Base-by-base conservation (phyloP, 1,140 invertebrate species). In the Whitmania pigra region DNA sequence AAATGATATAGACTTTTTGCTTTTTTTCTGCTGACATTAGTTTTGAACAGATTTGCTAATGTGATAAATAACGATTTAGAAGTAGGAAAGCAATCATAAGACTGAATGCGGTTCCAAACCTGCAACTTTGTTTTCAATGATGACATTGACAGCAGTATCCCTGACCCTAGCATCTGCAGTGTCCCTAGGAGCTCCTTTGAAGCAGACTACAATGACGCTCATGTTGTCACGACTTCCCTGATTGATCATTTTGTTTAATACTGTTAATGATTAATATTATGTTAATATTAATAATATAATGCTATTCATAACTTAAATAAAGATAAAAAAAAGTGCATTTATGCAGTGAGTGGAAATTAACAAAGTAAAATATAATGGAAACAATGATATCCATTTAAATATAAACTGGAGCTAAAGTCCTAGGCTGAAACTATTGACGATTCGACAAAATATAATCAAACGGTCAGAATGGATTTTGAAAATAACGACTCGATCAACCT, bases 141-240 rank as follows among this genome's bases (percentile, higher is more conserved):
- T 87, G 80, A 87, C 88, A 84, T 96, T 91, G 76, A 95, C 84
- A 81, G 93, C 90, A 74, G 87, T 86, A 80, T 97, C 93, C 77
- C 88, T 88, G 77, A 88, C 86, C 80, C 91, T 88, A 75, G 90
- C 90, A 81, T 94, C 90, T 67, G 88, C 85, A 79, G 87, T 88
- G 72, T 92, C 88, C 80, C 88, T 89, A 69, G 94, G 94, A 73
- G 93, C 93, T 75, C 89, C 91, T 70, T 92, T 91, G 81, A 99
- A 96, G 75, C 90, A 88, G 77, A 98, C 91, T 81, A 99, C 86
- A 73, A 99, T 91, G 84, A 98, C 92, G 83, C 93, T 98, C 94
- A 99, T 99, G 86, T 99, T 99, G 85, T 99, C 96, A 84, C 92
- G 88, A 84, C 94, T 97, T 74, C 96, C 95, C 93, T 97, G 85